Evolutionary conservation across 2,113 vertebrate genomes (phyloP).

Genomic region (Procavia capensis): DNA sequence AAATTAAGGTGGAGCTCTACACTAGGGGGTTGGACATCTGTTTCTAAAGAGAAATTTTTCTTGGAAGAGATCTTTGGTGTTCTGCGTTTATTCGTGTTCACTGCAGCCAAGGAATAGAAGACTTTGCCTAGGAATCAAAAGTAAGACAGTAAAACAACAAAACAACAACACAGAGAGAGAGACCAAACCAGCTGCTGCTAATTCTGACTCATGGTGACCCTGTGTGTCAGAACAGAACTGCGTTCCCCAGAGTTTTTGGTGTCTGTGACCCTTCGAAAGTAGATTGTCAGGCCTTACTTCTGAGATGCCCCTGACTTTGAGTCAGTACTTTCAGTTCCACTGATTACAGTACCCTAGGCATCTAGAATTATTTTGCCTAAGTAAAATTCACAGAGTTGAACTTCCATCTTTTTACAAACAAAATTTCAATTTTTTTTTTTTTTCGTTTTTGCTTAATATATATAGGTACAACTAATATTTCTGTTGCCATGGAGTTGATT

Average conservation of each 20-base stretch:
- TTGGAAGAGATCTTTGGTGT: background rate
- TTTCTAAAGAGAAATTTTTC: background rate
- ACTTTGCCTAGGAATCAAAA: background rate
- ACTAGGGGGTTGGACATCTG: accelerated
- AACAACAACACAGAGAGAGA: background rate
- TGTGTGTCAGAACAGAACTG: background rate
- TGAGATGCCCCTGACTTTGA: background rate
- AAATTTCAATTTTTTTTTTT: background rate
- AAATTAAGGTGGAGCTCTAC: background rate
- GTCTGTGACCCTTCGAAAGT: background rate
- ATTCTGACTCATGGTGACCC: background rate
- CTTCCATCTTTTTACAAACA: background rate
- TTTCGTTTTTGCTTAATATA: background rate
- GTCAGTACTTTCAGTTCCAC: background rate
- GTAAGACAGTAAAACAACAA: background rate
- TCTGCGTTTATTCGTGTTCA: background rate
- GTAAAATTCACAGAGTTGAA: background rate
- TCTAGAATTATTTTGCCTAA: background rate
- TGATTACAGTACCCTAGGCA: background rate
- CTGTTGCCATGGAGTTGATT: background rate
- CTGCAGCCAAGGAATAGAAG: background rate
- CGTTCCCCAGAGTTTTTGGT: background rate
- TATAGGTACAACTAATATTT: background rate
- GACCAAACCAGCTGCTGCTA: background rate
- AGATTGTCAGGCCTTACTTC: background rate